Base-by-base conservation (phyloP, 53 echinoderm and acorn worm genomes). In the Temnopleurus reevesii region DNA sequence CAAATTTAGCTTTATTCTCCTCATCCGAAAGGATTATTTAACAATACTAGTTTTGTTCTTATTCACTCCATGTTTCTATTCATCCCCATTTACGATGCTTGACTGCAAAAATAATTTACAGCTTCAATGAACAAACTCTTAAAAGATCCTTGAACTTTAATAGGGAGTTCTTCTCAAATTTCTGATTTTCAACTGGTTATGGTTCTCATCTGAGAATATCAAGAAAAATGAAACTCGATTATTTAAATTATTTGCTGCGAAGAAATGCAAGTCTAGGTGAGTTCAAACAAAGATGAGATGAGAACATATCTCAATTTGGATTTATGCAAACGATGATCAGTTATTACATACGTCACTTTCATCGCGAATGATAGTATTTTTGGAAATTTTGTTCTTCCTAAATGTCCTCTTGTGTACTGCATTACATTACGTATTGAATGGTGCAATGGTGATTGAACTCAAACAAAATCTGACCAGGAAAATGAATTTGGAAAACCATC, bases 261-360 rank as follows among this genome's bases (percentile, higher is more conserved):
- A 83, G 36, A 25, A 53, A 55, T 30, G 38, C 12, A 57, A 5
- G 28, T 15, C 56, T 35, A 27, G 54, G 28, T 0, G 9, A 53
- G 58, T 38, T 84, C 30, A 38, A 51, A 55, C 36, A 84, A 63
- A 63, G 34, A 34, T 30, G 63, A 63, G 63, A 33, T 8, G 6
- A 28, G 35, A 55, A 7, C 53, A 21, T 24, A 25, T 89, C 46
- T 45, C 33, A 33, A 21, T 19, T 46, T 77, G 2, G 18, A 46
- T 43, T 17, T 63, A 45, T 43, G 77, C 77, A 12, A 29, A 81
- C 81, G 15, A 51, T 19, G 81, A 47, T 53, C 81, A 81, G 49
- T 28, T 28, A 81, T 47, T 81, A 47, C 81, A 81, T 81, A 81
- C 81, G 29, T 81, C 81, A 81, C 81, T 53, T 81, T 81, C 49